Evolutionary conservation across 2,113 vertebrate genomes (phyloP), one percentile per base, ranked within the genome.

Genomic region (Phaethornis superciliosus): DNA sequence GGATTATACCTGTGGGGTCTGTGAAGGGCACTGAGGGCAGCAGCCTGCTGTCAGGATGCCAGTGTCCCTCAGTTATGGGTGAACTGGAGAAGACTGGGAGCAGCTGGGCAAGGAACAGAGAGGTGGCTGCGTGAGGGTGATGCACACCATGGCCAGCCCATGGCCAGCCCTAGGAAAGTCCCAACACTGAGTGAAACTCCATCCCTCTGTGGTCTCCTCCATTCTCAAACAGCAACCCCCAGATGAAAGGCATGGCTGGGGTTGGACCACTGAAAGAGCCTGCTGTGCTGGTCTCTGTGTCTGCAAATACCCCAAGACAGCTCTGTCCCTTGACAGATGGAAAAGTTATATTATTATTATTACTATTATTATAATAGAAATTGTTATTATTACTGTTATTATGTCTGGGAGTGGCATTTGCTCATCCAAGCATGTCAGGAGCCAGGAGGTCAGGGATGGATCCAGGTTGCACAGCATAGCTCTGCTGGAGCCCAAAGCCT

Each of bases 121-220:
- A 62, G 67, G 24, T 1, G 3, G 6, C 62, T 32, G 44, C 2
- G 0, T n/a, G 37, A 77, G 26, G 1, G 0, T 24, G 65, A 47
- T 23, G 28, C 33, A 58, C 76, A 47, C 11, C 46, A 5, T 26
- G 47, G 22, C 37, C 42, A n/a, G 21, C 21, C 46, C 46, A 1
- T 6, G 47, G 37, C 62, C 24, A 65, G 62, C 47, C 65, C 49
- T 1, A 3, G 75, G 78, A 68, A 95, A 85, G 46, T 47, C 92
- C 85, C 84, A 28, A 8, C 0, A 5, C 51, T 88, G 51, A 58
- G 23, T 2, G 26, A 91, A 85, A 64, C 81, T 49, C 35, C 33
- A 30, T 58, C 67, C 35, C 24, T 55, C 87, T 30, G n/a, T 15
- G 20, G 33, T 2, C 4, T 12, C 17, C 28, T 35, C 40, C 9